A percentile compares a stretch with the other conserved stretches of the same genome.
Evolutionary conservation across 2,888 invertebrate genomes (phyloP).

Genomic region (Hyposoter didymator): DNA sequence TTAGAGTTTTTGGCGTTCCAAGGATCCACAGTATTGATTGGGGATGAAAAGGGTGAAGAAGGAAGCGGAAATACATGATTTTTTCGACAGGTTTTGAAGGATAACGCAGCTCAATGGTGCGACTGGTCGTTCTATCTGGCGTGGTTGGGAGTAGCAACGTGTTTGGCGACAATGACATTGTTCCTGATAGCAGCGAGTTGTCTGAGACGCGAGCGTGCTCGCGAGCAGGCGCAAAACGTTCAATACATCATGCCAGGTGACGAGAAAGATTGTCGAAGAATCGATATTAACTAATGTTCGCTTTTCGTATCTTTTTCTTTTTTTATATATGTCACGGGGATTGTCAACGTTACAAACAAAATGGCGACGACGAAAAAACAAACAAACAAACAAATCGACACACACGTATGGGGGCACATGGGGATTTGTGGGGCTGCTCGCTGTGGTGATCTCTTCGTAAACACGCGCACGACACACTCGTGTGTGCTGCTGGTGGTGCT

Average conservation of each 20-base stretch:
- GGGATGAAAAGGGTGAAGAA: not conserved
- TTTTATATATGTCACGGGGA: slow-evolving; percentile 44
- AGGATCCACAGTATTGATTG: not conserved
- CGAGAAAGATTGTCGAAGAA: slow-evolving; percentile 43
- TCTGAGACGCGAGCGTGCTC: slow-evolving; percentile 90
- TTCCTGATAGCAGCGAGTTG: slow-evolving; percentile 93
- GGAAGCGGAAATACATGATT: slow-evolving; percentile 6
- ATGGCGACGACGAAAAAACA: slow-evolving; percentile 6
- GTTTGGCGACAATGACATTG: slow-evolving; percentile 90
- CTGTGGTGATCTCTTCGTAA: not conserved
- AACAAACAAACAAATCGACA: slow-evolving; percentile 61
- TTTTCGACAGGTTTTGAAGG: slow-evolving; percentile 88
- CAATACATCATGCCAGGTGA: slow-evolving; percentile 96
- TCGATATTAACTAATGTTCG: slow-evolving; percentile 73
- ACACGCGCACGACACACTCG: slow-evolving; percentile 8
- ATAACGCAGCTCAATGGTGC: slow-evolving; percentile 90
- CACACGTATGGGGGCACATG: not conserved
- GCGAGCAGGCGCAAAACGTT: slow-evolving; percentile 91
- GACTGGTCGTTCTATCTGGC: slow-evolving; percentile 95
- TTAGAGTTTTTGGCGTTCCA: not conserved
- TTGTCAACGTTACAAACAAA: slow-evolving; percentile 31
- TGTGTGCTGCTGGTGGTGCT: not conserved
- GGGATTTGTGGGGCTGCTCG: not conserved
- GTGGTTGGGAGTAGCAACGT: slow-evolving; percentile 92
- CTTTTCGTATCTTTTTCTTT: slow-evolving; percentile 73